Conservation (phyloP, 2,113 vertebrate species). For the Vanacampus margaritifer region DNA sequence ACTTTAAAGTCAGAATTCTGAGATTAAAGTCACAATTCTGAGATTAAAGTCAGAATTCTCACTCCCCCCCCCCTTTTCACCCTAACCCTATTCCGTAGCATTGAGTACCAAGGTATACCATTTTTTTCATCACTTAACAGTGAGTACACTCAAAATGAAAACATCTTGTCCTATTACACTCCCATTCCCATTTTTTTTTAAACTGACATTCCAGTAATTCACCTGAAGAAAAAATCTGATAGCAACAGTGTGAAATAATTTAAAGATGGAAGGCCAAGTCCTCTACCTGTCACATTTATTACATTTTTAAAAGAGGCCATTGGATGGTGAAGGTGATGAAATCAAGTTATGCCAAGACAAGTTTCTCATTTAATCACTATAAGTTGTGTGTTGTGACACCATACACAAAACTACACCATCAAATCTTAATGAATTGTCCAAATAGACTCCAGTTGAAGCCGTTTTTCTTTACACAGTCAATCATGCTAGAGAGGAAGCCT, state of each 20-base stretch:
- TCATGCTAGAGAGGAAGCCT: conserved; percentile 28
- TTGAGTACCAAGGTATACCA: background rate
- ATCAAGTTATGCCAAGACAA: conserved; percentile 49
- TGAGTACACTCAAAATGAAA: background rate
- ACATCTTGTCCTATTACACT: background rate
- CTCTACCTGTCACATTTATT: background rate
- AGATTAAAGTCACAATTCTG: too few relatives aligned
- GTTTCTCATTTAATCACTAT: conserved; percentile 35
- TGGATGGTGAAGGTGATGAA: conserved; percentile 4
- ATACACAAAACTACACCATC: conserved; percentile 47
- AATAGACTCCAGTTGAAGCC: conserved; percentile 32
- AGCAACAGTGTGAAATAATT: background rate
- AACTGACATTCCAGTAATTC: background rate
- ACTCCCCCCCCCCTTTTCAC: too few relatives aligned
- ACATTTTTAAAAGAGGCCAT: background rate
- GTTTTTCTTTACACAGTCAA: conserved; percentile 39
- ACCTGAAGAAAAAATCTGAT: background rate
- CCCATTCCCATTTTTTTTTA: background rate
- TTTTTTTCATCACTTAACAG: background rate
- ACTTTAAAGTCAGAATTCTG: too few relatives aligned
- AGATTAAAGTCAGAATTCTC: too few relatives aligned
- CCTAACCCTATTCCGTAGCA: too few relatives aligned
- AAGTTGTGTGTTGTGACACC: conserved; percentile 28
- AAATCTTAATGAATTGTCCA: conserved; percentile 35
- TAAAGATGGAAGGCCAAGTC: background rate